A percentile compares a stretch with the other conserved stretches of the same genome.
Conservation (phyloP, 1,140 invertebrate species). For the Magallana gigas region DNA sequence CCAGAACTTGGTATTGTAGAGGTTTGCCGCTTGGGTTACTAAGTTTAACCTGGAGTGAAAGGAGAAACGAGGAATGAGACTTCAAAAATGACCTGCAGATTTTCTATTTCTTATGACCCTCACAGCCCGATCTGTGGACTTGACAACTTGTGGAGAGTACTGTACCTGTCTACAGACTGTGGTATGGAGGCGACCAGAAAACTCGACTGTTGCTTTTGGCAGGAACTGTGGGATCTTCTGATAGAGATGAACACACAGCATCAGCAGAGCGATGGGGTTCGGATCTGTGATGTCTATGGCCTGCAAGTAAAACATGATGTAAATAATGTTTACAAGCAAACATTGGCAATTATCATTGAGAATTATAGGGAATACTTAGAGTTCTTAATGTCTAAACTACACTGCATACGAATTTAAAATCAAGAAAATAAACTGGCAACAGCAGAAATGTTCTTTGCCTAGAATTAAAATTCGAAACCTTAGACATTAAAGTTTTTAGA, state of each 20-base stretch:
- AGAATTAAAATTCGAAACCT: too few species aligned
- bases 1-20: conserved; percentile 74
- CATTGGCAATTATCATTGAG: too few species aligned
- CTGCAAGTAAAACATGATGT: conserved; percentile 55
- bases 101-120: too few species aligned
- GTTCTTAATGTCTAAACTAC: too few species aligned
- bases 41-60: conserved; percentile 75
- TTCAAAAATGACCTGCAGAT: background rate
- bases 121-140: too few species aligned
- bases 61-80: background rate
- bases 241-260: conserved; percentile 76
- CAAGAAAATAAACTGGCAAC: too few species aligned
- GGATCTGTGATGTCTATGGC: conserved; percentile 80
- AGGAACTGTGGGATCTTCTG: conserved; percentile 77
- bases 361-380: too few species aligned
- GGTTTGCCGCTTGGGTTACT: conserved; percentile 77
- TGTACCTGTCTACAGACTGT: conserved; percentile 75
- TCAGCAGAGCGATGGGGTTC: conserved; percentile 77
- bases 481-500: too few species aligned
- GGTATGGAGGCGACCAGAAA: conserved; percentile 74
- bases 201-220: conserved; percentile 76
- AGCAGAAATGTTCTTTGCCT: too few species aligned
- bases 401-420: too few species aligned
- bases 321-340: too few species aligned
- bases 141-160: background rate